Conservation (phyloP, 2,797 vertebrate species). For the Ara ararauna region DNA sequence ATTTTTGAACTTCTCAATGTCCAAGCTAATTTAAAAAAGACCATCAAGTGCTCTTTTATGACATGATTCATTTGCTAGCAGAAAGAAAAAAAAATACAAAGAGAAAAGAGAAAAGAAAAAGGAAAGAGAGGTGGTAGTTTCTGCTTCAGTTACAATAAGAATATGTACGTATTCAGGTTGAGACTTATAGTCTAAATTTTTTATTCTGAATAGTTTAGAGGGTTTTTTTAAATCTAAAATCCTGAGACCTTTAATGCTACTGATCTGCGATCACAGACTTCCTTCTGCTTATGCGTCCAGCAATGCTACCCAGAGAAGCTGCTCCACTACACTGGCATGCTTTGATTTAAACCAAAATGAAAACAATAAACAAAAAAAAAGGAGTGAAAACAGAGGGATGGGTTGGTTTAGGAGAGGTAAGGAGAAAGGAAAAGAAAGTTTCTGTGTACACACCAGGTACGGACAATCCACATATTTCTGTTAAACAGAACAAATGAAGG, state of each 20-base stretch:
- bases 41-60: background rate
- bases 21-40: background rate
- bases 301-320: background rate
- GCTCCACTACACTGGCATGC: background rate
- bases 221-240: background rate
- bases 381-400: background rate
- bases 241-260: background rate
- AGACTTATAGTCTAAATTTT: background rate
- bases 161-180: background rate
- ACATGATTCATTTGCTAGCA: background rate
- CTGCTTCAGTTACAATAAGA: background rate
- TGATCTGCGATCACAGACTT: background rate
- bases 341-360: background rate
- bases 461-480: background rate
- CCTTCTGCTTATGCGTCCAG: background rate
- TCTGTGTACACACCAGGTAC: background rate
- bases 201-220: background rate
- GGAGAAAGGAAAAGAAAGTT: background rate
- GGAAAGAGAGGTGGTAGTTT: background rate
- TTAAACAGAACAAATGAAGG: background rate
- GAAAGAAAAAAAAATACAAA: background rate
- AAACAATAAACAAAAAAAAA: background rate
- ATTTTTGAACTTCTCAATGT: background rate
- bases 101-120: background rate
- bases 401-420: background rate